phyloP scores from a whole-genome alignment of 1,140 invertebrate species.

The Drosophila parvula region DNA sequence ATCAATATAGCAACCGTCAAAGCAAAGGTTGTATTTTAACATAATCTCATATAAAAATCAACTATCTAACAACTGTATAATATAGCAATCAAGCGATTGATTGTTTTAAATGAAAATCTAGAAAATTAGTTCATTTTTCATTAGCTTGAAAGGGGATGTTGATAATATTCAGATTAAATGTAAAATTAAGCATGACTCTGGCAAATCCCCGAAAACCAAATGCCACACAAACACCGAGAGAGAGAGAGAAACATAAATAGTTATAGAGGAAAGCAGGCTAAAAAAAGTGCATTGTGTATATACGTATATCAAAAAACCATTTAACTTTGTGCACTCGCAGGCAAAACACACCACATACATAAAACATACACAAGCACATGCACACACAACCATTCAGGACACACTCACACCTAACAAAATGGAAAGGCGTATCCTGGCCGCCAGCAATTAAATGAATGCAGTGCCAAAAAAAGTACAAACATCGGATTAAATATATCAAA shows the following conservation, averaged over 20 bases:
- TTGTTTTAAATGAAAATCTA: too few relatives aligned
- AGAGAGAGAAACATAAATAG: not conserved
- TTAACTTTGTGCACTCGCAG: conserved; percentile 56
- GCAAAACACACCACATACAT: conserved; percentile 42
- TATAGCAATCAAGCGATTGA: too few relatives aligned
- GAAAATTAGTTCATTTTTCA: too few relatives aligned
- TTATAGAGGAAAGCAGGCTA: not conserved
- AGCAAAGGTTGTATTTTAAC: too few relatives aligned
- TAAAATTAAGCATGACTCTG: not conserved
- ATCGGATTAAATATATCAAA: not conserved
- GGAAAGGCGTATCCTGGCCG: conserved; percentile 28
- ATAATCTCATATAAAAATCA: too few relatives aligned
- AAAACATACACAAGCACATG: conserved; percentile 24
- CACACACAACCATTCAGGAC: conserved; percentile 8
- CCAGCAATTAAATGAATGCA: conserved; percentile 27
- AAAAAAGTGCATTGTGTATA: not conserved
- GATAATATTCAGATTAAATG: too few relatives aligned
- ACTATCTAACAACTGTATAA: too few relatives aligned
- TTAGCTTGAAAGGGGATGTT: too few relatives aligned
- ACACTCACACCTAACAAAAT: conserved; percentile 28
- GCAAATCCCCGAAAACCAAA: conserved; percentile 24
- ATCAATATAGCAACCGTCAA: too few relatives aligned
- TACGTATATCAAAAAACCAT: conserved; percentile 47
- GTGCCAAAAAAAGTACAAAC: not conserved
- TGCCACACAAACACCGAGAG: conserved; percentile 1